Base-by-base conservation (phyloP, 2,797 vertebrate genomes). In the Cyprinella venusta region DNA sequence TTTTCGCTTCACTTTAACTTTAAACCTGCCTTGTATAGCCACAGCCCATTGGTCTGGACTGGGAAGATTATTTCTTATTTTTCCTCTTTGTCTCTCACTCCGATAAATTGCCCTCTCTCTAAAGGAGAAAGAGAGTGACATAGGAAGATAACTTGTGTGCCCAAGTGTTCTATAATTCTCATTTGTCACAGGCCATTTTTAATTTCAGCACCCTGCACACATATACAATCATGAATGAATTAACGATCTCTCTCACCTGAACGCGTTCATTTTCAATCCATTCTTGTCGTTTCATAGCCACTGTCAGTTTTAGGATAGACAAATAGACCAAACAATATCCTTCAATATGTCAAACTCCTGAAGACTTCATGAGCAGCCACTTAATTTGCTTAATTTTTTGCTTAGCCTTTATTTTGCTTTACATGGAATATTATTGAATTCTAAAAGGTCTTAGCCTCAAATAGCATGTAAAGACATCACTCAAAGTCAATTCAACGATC, bases 31-130 rank as follows among this genome's bases (percentile, higher is more conserved):
- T 78, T 0, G 40, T 42, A 2, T n/a, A 48, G 26, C 68, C 63
- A 79, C 61, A 54, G 56, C 61, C 68, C 33, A 72, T 72, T 79
- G 82, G 69, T 80, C 78, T 48, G 21, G 63, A 70, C 77, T 26
- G 26, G 61, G 18, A 68, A 61, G 83, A 84, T 80, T 76, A 76
- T 84, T 80, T 77, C 77, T 80, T 21, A 26, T 82, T 79, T 67
- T 50, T 33, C 74, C 12, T 77, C 30, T 30, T 30, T 74, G n/a
- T 48, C 38, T 24, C 68, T 36, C 18, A 3, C 67, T n/a, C 38
- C 9, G 13, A 71, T 40, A 71, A 45, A 63, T 30, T 64, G 10
- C 56, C 12, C 8, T 61, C 63, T 24, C n/a, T 52, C 64, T 79
- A 42, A 30, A 70, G 16, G 52, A 81, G 21, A 83, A 80, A 40